Percentiles rank a stretch among this genome's conserved stretches.
Conservation (phyloP, 2,797 vertebrate species). For the Momotus momota region DNA sequence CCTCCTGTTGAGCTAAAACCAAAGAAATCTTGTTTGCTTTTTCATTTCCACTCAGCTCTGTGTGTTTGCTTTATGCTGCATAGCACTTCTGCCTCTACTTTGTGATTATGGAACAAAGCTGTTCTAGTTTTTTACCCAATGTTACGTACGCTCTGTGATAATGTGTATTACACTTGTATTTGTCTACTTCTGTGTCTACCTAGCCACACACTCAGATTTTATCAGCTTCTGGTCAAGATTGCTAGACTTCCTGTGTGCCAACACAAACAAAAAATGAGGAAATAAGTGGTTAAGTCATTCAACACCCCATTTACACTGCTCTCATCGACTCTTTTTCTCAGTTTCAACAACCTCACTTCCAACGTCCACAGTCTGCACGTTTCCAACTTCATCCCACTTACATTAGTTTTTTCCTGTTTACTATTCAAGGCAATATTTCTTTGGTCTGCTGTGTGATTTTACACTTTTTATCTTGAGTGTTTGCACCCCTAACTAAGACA, state of each 20-base stretch:
- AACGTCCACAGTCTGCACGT: background rate
- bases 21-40: background rate
- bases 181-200: background rate
- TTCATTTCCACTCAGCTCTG: background rate
- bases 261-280: slow-evolving; percentile 21
- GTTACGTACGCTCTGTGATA: slow-evolving; percentile 16
- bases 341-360: background rate
- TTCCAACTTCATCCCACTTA: background rate
- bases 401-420: background rate
- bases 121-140: background rate
- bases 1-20: slow-evolving; percentile 48
- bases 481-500: background rate
- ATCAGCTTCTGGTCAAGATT: slow-evolving; percentile 18
- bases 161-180: background rate
- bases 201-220: background rate
- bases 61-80: background rate
- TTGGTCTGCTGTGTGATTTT: background rate
- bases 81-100: background rate
- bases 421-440: background rate
- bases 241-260: background rate
- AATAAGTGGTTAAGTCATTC: slow-evolving; percentile 37
- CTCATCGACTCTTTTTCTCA: background rate
- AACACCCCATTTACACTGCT: background rate
- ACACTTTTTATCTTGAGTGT: background rate
- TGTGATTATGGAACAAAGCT: background rate